Conservation (phyloP, 2,113 vertebrate species). For the Actinemys pallida region DNA sequence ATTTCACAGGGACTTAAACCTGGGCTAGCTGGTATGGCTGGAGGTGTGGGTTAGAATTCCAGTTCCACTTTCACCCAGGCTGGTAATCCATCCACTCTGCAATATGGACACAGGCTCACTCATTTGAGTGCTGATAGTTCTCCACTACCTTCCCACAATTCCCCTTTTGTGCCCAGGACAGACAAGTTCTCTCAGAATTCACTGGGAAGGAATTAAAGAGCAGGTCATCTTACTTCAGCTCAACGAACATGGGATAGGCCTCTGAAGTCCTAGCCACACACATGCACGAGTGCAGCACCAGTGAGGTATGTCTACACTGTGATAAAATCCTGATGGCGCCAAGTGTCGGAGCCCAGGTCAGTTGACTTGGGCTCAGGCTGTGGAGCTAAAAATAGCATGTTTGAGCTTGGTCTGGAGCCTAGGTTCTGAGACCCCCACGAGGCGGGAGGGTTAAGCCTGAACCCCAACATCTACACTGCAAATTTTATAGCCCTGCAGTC, state of each 20-base stretch:
- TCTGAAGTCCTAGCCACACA: background rate
- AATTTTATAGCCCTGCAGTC: background rate
- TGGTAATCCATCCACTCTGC: background rate
- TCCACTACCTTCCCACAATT: background rate
- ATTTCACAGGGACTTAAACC: background rate
- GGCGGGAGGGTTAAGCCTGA: background rate
- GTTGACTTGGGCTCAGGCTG: background rate
- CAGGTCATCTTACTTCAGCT: background rate
- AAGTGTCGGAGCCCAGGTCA: background rate
- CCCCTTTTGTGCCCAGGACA: background rate
- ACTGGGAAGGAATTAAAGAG: accelerated
- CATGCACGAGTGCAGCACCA: background rate
- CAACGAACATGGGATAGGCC: background rate
- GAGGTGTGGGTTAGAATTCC: no score
- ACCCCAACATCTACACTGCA: background rate
- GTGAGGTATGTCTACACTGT: accelerated
- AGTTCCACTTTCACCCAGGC: background rate
- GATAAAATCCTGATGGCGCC: background rate
- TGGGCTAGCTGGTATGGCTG: background rate
- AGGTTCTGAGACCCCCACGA: background rate
- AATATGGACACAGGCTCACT: background rate
- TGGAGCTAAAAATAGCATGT: background rate
- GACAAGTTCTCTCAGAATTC: background rate
- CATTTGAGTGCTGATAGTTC: background rate
- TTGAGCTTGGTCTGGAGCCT: background rate